These are phyloP conservation scores for Gallinago jamesoni DNA, from an alignment of 2,113 vertebrate genomes.

Conservation along the genomic window DNA sequence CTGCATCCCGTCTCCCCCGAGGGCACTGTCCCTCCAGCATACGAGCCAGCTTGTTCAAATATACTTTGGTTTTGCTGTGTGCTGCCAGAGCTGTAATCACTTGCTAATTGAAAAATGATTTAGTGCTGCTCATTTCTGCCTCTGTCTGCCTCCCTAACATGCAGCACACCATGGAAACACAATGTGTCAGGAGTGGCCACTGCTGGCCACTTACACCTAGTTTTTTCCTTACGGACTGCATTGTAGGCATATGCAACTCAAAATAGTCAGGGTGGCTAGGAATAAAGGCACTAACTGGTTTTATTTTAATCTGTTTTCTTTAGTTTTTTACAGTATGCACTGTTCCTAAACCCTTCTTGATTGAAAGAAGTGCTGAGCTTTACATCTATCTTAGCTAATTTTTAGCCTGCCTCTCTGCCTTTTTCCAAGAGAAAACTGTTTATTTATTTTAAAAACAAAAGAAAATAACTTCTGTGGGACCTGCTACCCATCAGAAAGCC, in stretches of 20 bases:
- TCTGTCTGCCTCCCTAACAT: not conserved
- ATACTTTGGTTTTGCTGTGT: not conserved
- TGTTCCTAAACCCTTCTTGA: not conserved
- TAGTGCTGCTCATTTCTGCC: not conserved
- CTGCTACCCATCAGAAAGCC: not conserved
- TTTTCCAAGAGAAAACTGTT: not conserved
- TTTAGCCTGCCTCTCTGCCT: not conserved
- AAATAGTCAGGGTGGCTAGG: not conserved
- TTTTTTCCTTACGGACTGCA: not conserved
- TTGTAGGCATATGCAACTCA: not conserved
- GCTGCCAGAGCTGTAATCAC: not conserved
- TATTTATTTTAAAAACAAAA: not conserved
- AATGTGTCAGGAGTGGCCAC: not conserved
- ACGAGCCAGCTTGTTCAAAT: not conserved
- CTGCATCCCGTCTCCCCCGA: not conserved
- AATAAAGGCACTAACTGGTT: not conserved
- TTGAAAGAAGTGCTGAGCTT: not conserved
- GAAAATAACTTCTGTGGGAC: not conserved
- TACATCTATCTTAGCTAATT: not conserved
- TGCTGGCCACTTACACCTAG: not conserved
- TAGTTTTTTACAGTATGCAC: not conserved
- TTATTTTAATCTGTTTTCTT: not conserved
- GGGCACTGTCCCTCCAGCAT: not conserved
- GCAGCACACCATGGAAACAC: not conserved
- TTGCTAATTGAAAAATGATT: not conserved